Evolutionary conservation across 2,888 invertebrate genomes (phyloP).

Genomic region (Crepidodera aurea): DNA sequence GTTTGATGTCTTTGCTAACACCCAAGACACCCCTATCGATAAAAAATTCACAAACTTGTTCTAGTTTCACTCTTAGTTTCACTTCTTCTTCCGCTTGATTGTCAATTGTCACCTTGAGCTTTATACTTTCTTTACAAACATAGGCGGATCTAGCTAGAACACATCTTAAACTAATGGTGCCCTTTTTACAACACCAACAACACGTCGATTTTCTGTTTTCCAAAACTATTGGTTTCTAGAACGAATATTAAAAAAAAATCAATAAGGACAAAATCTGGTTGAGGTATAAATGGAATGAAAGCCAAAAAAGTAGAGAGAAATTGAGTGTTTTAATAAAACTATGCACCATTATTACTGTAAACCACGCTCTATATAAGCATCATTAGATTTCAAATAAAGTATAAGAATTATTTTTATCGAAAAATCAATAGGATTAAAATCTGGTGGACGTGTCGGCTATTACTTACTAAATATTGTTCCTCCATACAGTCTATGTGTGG

Average conservation of each 20-base stretch:
- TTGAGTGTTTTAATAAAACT: too few species aligned
- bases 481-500: constrained; percentile 85
- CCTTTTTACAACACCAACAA: constrained; percentile 76
- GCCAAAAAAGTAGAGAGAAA: too few species aligned
- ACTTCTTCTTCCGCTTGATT: constrained; percentile 66
- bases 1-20: constrained; percentile 73
- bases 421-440: neutral
- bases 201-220: constrained; percentile 72
- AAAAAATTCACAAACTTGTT: constrained; percentile 77
- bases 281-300: too few species aligned
- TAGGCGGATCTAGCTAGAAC: constrained; percentile 77
- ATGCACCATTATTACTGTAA: too few species aligned
- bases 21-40: constrained; percentile 79
- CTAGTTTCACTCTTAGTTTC: constrained; percentile 54
- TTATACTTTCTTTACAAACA: constrained; percentile 76
- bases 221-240: constrained; percentile 70
- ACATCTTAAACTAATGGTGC: constrained; percentile 72
- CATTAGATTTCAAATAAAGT: too few species aligned
- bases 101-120: constrained; percentile 74
- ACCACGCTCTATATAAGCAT: too few species aligned
- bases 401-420: neutral
- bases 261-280: too few species aligned
- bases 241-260: constrained; percentile 12
- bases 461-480: constrained; percentile 75
- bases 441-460: too few species aligned